These are phyloP conservation scores for Panzeria rudis DNA, from an alignment of 2,888 invertebrate genomes.

Conservation along the genomic window DNA sequence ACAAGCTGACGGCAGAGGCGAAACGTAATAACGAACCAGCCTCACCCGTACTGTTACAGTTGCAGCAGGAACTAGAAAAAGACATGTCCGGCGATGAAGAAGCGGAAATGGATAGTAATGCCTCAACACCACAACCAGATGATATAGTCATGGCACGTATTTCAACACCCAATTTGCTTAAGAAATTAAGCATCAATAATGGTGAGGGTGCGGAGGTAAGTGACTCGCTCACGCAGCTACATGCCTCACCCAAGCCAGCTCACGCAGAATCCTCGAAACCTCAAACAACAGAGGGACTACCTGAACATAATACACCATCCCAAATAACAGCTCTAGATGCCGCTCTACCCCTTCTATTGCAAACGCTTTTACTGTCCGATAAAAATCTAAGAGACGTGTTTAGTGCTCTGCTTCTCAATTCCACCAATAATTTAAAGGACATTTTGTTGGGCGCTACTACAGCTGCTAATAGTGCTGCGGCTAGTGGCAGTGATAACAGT, in stretches of 20 bases:
- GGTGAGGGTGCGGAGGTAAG: conserved; percentile 75
- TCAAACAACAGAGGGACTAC: conserved; percentile 56
- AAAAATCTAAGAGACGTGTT: conserved; percentile 81
- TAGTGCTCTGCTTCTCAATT: conserved; percentile 79
- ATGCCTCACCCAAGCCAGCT: conserved; percentile 72
- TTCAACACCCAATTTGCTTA: conserved; percentile 77
- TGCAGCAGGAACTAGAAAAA: conserved; percentile 81
- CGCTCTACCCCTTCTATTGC: conserved; percentile 80
- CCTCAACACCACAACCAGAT: conserved; percentile 81
- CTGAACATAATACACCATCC: conserved; percentile 74
- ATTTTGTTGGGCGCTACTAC: conserved; percentile 69
- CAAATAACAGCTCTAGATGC: conserved; percentile 77
- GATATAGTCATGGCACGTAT: conserved; percentile 76
- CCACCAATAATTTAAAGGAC: conserved; percentile 75
- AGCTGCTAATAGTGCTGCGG: conserved; percentile 68
- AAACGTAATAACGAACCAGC: conserved; percentile 84
- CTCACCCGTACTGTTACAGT: conserved; percentile 74
- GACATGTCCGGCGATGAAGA: conserved; percentile 84
- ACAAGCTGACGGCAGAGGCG: conserved; percentile 88
- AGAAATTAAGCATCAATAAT: conserved; percentile 77
- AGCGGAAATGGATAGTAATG: conserved; percentile 85
- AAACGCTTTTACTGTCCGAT: conserved; percentile 80
- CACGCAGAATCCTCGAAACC: conserved; percentile 67
- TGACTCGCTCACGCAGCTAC: conserved; percentile 66
- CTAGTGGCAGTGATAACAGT: conserved; percentile 73